phyloP scores from a whole-genome alignment of 2,888 invertebrate species.

The Gymnocheta viridis region DNA sequence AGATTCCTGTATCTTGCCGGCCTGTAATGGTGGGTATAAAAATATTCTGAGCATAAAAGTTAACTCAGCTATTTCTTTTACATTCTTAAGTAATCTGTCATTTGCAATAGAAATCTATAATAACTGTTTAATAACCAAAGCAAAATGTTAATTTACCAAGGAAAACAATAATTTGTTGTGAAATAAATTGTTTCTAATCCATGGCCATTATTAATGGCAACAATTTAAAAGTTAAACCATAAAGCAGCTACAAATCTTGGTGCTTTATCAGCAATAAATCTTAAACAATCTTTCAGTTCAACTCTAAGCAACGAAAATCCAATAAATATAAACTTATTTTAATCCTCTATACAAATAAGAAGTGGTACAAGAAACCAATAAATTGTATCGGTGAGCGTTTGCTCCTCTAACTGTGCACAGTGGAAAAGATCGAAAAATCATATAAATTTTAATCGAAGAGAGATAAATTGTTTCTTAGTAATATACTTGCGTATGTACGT shows the following conservation, averaged over 20 bases:
- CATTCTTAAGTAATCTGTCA: too few species aligned
- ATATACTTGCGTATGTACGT: too few species aligned
- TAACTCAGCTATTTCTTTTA: too few species aligned
- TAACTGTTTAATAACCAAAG: background rate
- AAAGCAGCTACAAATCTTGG: constrained; percentile 57
- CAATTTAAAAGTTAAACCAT: constrained; percentile 54
- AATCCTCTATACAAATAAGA: constrained; percentile 12
- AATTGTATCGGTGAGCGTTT: background rate
- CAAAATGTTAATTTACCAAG: constrained; percentile 8
- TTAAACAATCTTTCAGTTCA: constrained; percentile 43
- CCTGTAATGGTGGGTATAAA: too few species aligned
- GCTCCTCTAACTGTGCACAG: constrained; percentile 19
- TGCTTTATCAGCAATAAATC: constrained; percentile 41
- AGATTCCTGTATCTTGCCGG: too few species aligned
- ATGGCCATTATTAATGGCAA: constrained; percentile 52
- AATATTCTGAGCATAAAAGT: too few species aligned
- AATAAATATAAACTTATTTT: background rate
- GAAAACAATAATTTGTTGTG: constrained; percentile 22
- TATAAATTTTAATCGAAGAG: constrained; percentile 18
- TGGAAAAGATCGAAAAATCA: background rate
- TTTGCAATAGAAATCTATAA: constrained; percentile 10
- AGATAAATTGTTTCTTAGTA: too few species aligned
- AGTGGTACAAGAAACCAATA: constrained; percentile 24
- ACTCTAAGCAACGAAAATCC: background rate
- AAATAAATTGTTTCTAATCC: constrained; percentile 44